These are phyloP conservation scores for Gastrophysa polygoni DNA, from an alignment of 2,888 invertebrate genomes.

Conservation along the genomic window DNA sequence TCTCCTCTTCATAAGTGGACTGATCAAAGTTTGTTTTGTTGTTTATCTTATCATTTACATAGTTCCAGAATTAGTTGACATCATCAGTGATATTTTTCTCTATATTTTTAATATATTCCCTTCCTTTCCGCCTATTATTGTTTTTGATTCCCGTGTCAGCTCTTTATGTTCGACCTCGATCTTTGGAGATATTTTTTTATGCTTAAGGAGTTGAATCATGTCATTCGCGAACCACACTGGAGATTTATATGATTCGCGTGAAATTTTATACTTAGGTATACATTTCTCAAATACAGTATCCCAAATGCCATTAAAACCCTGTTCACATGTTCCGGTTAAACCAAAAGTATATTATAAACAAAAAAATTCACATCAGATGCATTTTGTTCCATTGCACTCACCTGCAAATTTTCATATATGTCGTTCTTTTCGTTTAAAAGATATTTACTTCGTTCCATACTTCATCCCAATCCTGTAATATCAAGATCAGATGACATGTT, in stretches of 20 bases:
- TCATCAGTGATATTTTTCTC: not conserved
- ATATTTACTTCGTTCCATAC: too few species aligned
- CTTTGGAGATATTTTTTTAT: not conserved
- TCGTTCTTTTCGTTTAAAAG: too few species aligned
- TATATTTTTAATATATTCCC: not conserved
- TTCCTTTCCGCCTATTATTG: not conserved
- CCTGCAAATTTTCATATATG: too few species aligned
- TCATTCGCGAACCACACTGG: not conserved
- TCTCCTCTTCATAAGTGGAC: not conserved
- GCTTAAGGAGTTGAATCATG: not conserved
- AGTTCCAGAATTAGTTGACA: not conserved
- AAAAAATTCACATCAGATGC: too few species aligned
- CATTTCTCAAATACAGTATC: not conserved
- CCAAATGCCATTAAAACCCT: constrained; percentile 4
- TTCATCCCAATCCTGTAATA: too few species aligned
- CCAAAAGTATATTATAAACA: too few species aligned
- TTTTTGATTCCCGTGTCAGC: not conserved
- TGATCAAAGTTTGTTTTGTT: not conserved
- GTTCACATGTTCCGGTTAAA: not conserved
- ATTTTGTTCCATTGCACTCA: too few species aligned
- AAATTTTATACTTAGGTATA: constrained; percentile 3
- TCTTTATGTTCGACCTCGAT: not conserved
- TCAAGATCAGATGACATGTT: not conserved
- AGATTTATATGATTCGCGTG: not conserved
- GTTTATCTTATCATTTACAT: not conserved